Base-by-base conservation (phyloP, 2,113 vertebrate genomes). In the Oreochromis tanganicae region DNA sequence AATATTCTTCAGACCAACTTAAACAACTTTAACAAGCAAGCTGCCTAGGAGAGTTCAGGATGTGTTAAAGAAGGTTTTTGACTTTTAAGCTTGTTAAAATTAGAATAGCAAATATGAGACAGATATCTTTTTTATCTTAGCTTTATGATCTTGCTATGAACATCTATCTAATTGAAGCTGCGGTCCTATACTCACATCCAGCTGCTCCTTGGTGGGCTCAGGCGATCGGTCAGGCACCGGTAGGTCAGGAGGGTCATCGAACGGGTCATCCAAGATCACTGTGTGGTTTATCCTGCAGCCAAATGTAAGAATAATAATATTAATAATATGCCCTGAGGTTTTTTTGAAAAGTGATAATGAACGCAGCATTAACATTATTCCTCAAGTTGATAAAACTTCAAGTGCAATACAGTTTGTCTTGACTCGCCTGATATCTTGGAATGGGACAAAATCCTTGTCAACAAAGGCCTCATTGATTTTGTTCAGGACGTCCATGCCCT, bases 401-500 rank as follows among this genome's bases (percentile, higher is more conserved):
- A 56, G 54, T 29, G 14, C 52, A 14, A 52, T 11, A 21, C 17
- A 52, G 29, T 59, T 78, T 52, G 46, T 24, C 17, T 63, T 9
- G 8, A 34, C 83, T 81, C 2, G 98, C 99, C 99, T 98, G 95
- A 99, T 98, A 91, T 99, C 99, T 90, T 99, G 98, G 94, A 97
- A 99, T 0, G 99, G 99, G 57, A 98, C 95, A 93, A 99, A 99
- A 91, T 99, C 97, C 81, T 97, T 98, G 93, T 99, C 99, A 52
- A 99, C 98, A 90, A 99, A 99, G 14, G 97, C 88, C 94, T 99
- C 98, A 5, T 99, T 99, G 89, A 99, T 98, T 94, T 98, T 98
- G 78, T 95, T 95, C 91, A 99, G 89, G 78, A 99, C 94, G 52
- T 99, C 98, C 96, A 98, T 95, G 87, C 99, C 98, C 95, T 99